phyloP scores from a whole-genome alignment of 2,797 vertebrate species.

The Antrozous pallidus region DNA sequence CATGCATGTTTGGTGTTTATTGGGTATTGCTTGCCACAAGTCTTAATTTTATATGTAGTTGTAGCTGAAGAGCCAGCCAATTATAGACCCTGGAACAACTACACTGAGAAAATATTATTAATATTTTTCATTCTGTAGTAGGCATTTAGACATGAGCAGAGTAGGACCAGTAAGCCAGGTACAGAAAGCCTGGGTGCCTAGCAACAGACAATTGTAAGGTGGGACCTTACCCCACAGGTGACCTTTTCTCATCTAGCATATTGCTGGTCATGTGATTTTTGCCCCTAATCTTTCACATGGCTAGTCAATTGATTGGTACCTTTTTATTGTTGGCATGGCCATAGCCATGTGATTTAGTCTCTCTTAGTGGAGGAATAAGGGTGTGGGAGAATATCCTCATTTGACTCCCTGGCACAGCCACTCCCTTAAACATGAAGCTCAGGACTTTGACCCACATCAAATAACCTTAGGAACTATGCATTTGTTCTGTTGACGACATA shows the following conservation, averaged over 20 bases:
- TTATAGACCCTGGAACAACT: neutral
- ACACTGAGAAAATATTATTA: neutral
- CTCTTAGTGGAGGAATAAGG: neutral
- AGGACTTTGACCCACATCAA: neutral
- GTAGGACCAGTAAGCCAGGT: neutral
- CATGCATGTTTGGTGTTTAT: neutral
- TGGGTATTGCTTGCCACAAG: neutral
- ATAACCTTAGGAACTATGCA: neutral
- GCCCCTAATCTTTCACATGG: neutral
- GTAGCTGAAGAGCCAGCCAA: neutral
- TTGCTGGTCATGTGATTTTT: neutral
- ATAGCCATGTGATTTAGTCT: neutral
- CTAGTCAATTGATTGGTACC: neutral
- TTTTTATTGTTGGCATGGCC: neutral
- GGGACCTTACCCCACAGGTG: neutral
- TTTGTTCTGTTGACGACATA: neutral
- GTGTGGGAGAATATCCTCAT: neutral
- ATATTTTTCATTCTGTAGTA: neutral
- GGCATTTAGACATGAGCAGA: neutral
- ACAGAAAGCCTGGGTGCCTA: neutral
- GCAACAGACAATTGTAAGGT: neutral
- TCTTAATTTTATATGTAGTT: neutral
- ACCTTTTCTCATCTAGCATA: neutral
- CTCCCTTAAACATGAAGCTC: neutral
- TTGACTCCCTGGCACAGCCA: neutral